Evolutionary conservation across 2,888 invertebrate genomes (phyloP), one percentile per base, ranked within the genome.

Genomic region (Microctonus brassicae): DNA sequence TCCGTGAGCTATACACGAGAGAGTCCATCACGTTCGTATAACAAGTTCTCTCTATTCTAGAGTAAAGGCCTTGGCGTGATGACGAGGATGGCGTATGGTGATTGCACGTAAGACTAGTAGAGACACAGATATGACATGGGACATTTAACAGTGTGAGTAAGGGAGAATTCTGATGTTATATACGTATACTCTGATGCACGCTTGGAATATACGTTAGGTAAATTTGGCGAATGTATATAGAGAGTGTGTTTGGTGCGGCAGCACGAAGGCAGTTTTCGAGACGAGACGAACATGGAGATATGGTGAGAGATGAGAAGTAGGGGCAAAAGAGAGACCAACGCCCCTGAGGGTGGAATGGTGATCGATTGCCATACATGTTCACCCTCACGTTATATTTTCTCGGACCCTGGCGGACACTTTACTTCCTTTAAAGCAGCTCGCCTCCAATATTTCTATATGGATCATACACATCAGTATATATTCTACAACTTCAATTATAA

Each of bases 1-100:
- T 76, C 77, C 78, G 76, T 78, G 80, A 83, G 85, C 84, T 84
- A 84, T 80, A 82, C 80, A 85, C 17, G 47, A 47, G 17, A 17
- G 87, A 86, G 85, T 87, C 86, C 86, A 84, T 86, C 86, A 85
- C 84, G 86, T 86, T 84, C 84, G 83, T 57, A 26, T 87, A 87
- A 87, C 87, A 85, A 86, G 81, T 83, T 80, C 75, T 79, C 77
- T 79, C 74, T 73, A 77, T 76, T 76, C 70, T 79, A 9, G 7
- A 20, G 10, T 78, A 78, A 80, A 81, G 79, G 80, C 79, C 78
- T 82, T 78, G 77, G 80, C 4, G 77, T 64, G 75, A 78, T 70
- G 76, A 33, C 66, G 58, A 60, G 61, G 69, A 60, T 73, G 63
- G 69, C 66, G 69, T 68, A 53, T 60, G 77, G 75, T 74, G 77